Conservation (phyloP, 1,140 invertebrate species). For the Brachionus plicatilis region DNA sequence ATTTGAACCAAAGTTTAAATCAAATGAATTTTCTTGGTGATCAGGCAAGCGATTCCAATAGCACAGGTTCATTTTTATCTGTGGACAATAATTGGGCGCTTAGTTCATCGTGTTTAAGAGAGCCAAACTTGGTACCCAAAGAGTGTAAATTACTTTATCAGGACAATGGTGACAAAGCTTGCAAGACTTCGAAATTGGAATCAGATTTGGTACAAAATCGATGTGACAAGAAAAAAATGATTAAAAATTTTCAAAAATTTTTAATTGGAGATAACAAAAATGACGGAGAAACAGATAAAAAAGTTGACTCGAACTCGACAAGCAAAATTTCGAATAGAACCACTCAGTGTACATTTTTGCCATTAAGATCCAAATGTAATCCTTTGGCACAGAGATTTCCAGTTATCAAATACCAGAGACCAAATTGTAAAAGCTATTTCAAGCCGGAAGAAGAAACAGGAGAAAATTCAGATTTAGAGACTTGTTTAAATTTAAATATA, state of each 20-base stretch:
- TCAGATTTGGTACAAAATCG: neutral
- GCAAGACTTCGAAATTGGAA: neutral
- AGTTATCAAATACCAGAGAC: neutral
- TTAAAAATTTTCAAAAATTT: neutral
- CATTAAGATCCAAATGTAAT: neutral
- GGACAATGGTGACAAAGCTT: neutral
- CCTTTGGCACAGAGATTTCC: neutral
- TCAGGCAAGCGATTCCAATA: neutral
- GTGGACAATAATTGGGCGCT: neutral
- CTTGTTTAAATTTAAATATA: neutral
- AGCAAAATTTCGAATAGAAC: neutral
- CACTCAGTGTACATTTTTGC: neutral
- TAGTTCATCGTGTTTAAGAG: neutral
- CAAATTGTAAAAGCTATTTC: neutral
- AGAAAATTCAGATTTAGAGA: neutral
- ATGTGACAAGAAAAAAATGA: neutral
- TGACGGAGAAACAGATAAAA: neutral
- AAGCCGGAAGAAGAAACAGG: neutral
- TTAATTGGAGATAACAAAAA: neutral
- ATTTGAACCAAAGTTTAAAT: neutral
- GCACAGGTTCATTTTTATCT: neutral
- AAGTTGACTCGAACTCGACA: neutral
- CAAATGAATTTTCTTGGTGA: neutral
- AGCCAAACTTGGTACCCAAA: neutral
- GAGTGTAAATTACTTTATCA: neutral